Evolutionary conservation across 2,888 invertebrate species (phyloP).

Genomic region (Diplolepis rosae): DNA sequence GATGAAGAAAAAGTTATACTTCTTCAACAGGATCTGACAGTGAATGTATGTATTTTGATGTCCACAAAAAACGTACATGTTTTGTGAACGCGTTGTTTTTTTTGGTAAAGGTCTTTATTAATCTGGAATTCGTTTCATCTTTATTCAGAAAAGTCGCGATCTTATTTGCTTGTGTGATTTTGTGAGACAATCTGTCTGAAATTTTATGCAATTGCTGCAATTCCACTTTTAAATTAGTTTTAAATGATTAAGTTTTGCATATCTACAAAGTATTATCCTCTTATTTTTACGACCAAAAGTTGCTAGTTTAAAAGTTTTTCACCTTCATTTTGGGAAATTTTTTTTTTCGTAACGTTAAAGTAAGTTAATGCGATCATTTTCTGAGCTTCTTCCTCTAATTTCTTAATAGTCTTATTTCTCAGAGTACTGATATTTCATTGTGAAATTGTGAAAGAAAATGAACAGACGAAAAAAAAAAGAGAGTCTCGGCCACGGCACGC

Average conservation of each 20-base stretch:
- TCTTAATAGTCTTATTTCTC: too few species aligned
- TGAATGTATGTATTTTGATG: neutral
- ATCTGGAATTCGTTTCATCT: neutral
- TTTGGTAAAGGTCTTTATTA: neutral
- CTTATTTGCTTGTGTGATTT: neutral
- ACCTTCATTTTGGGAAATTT: too few species aligned
- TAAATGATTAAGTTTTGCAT: neutral
- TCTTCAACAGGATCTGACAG: neutral
- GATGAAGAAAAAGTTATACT: neutral
- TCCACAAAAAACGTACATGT: neutral
- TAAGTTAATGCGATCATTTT: too few species aligned
- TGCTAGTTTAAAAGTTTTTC: too few species aligned
- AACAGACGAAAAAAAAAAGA: too few species aligned
- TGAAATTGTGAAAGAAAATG: too few species aligned
- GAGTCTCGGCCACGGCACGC: too few species aligned
- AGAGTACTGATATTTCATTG: too few species aligned
- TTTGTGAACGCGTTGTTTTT: neutral
- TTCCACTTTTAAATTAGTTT: neutral
- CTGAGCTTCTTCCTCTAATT: too few species aligned
- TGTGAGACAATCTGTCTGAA: neutral
- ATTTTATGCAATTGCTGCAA: neutral
- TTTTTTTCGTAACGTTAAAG: too few species aligned
- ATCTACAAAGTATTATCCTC: neutral
- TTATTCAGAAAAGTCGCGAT: neutral
- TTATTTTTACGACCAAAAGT: too few species aligned